phyloP scores from a whole-genome alignment of 64 coral and sea anemone genomes.

The Actinia tenebrosa region DNA sequence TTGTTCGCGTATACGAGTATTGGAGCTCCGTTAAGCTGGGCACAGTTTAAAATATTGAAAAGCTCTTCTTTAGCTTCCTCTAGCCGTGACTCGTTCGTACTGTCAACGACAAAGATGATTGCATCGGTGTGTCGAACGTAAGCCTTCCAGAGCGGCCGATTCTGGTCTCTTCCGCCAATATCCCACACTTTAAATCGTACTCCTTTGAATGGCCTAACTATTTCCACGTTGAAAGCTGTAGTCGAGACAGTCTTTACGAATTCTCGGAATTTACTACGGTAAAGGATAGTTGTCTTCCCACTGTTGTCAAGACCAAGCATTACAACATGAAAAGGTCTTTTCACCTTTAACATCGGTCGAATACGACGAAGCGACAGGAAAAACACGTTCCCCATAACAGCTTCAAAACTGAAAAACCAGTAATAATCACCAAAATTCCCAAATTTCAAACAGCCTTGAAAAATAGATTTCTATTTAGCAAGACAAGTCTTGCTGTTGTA shows the following conservation, averaged over 20 bases:
- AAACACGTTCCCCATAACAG: conserved; percentile 61
- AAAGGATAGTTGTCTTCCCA: conserved; percentile 92
- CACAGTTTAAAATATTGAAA: conserved; percentile 93
- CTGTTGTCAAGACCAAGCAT: conserved; percentile 95
- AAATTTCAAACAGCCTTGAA: background rate
- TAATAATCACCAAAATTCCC: background rate
- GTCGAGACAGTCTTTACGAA: conserved; percentile 68
- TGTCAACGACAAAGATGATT: conserved; percentile 93
- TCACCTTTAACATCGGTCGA: conserved; percentile 69
- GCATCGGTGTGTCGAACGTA: conserved; percentile 85
- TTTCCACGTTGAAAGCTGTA: conserved; percentile 93
- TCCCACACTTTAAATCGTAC: conserved; percentile 95
- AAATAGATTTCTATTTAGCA: background rate
- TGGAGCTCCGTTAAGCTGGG: conserved; percentile 87
- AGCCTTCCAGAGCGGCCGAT: conserved; percentile 91
- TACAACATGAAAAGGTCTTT: conserved; percentile 84
- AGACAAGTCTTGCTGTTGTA: background rate
- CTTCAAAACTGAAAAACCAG: background rate
- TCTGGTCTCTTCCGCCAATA: conserved; percentile 91
- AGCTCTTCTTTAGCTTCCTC: conserved; percentile 90
- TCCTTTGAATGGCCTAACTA: conserved; percentile 67
- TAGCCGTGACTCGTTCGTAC: conserved; percentile 67
- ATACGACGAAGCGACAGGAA: conserved; percentile 70
- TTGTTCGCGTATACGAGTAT: conserved; percentile 92
- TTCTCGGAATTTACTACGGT: conserved; percentile 85